Evolutionary conservation across 2,888 invertebrate species (phyloP).

Genomic region (Nomada flava): DNA sequence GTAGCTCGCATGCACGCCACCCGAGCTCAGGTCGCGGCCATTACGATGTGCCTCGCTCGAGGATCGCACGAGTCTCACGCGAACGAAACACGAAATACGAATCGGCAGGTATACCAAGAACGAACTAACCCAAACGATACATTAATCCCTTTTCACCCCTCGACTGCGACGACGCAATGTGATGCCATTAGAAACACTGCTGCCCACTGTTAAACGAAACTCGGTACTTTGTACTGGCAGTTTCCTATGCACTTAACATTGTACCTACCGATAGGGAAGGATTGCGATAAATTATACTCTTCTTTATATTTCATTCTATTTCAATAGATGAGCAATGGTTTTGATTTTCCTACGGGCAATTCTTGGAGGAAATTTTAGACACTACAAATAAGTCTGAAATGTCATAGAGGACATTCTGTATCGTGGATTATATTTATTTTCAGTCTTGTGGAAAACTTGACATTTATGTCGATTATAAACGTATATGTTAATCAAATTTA

Average conservation of each 20-base stretch:
- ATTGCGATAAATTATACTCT: not conserved
- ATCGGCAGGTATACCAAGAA: conserved; percentile 57
- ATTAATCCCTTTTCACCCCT: conserved; percentile 58
- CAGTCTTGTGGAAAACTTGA: too few relatives aligned
- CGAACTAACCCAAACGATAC: conserved; percentile 58
- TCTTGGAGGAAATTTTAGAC: too few relatives aligned
- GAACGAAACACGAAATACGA: conserved; percentile 60
- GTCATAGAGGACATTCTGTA: too few relatives aligned
- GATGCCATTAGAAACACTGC: conserved; percentile 52
- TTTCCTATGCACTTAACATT: not conserved
- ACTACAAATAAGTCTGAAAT: too few relatives aligned
- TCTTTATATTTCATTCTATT: conserved; percentile 1
- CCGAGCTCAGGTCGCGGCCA: conserved; percentile 77
- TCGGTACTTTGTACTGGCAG: conserved; percentile 1
- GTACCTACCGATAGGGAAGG: conserved; percentile 20
- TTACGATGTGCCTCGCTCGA: conserved; percentile 69
- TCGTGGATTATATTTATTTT: too few relatives aligned
- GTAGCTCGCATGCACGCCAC: conserved; percentile 55
- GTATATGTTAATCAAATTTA: not conserved
- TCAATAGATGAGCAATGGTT: not conserved
- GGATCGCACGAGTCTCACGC: conserved; percentile 51
- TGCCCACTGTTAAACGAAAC: conserved; percentile 47
- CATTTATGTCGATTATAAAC: not conserved
- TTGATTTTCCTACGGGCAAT: not conserved
- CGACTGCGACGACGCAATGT: conserved; percentile 57